Conservation (phyloP, 2,113 vertebrate genomes). For the Morone saxatilis region DNA sequence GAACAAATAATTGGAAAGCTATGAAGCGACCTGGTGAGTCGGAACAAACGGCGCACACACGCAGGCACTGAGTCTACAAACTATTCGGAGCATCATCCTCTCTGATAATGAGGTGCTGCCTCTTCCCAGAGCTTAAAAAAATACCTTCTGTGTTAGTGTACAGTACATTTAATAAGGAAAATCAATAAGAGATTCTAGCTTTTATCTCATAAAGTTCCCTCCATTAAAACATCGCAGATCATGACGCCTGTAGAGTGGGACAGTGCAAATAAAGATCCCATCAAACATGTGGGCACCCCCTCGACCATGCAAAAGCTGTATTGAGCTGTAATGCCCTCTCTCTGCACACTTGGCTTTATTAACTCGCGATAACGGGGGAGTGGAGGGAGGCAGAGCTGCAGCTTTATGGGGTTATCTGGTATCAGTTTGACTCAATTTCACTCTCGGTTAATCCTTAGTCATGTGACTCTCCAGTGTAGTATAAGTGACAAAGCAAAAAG, state of each 20-base stretch:
- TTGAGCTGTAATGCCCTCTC: conserved; percentile 29
- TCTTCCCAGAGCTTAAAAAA: background rate
- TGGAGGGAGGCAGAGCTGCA: background rate
- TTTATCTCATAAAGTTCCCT: background rate
- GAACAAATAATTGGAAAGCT: conserved; percentile 39
- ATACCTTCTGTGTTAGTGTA: background rate
- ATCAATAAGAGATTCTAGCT: conserved; percentile 3
- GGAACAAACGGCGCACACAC: background rate
- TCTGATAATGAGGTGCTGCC: conserved; percentile 16
- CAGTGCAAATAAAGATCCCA: conserved; percentile 9
- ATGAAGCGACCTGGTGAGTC: conserved; percentile 10
- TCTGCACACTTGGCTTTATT: conserved; percentile 1
- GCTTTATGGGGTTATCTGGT: background rate
- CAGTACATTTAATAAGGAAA: background rate
- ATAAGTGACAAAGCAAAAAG: background rate
- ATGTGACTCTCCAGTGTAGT: background rate
- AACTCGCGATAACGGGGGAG: background rate
- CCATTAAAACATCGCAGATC: background rate
- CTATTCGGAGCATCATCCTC: background rate
- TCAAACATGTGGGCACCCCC: background rate
- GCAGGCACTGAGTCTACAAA: background rate
- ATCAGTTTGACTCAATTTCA: conserved; percentile 27
- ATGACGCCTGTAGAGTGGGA: background rate
- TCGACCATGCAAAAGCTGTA: conserved; percentile 27
- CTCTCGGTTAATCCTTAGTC: conserved; percentile 21